Conservation (phyloP, 2,888 invertebrate species). For the Willowsia nigromaculata region DNA sequence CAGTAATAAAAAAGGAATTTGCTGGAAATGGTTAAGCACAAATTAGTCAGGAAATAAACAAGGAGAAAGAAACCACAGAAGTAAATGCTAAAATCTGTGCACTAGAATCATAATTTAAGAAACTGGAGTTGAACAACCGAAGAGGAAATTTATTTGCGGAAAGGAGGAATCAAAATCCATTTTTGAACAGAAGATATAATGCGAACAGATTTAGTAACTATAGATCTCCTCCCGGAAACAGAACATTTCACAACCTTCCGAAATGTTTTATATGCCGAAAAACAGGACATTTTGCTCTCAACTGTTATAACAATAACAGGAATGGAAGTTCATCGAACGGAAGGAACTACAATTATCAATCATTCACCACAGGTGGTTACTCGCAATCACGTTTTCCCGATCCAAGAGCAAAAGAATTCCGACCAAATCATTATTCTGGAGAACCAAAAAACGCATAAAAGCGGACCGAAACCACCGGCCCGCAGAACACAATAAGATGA, state of each 20-base stretch:
- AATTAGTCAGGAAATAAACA: background rate
- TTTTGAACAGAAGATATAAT: background rate
- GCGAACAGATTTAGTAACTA: background rate
- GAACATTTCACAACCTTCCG: background rate
- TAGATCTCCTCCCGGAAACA: background rate
- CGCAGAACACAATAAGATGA: background rate
- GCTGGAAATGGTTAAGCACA: background rate
- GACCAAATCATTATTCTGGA: background rate
- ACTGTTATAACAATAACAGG: background rate
- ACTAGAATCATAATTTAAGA: background rate
- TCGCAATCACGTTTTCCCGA: background rate
- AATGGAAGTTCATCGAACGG: background rate
- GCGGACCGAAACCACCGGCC: background rate
- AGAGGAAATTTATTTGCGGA: no score
- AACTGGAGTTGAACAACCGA: no score
- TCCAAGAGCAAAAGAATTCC: background rate
- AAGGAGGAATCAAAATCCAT: background rate
- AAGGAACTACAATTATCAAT: no score
- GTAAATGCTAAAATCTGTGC: no score
- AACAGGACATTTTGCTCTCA: background rate
- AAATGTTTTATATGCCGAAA: background rate
- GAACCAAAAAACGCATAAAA: background rate
- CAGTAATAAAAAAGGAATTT: background rate
- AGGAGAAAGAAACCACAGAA: background rate
- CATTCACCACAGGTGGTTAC: no score